Evolutionary conservation across 2,113 vertebrate species (phyloP), one percentile per base, ranked within the genome.

Genomic region (Podilymbus podiceps): DNA sequence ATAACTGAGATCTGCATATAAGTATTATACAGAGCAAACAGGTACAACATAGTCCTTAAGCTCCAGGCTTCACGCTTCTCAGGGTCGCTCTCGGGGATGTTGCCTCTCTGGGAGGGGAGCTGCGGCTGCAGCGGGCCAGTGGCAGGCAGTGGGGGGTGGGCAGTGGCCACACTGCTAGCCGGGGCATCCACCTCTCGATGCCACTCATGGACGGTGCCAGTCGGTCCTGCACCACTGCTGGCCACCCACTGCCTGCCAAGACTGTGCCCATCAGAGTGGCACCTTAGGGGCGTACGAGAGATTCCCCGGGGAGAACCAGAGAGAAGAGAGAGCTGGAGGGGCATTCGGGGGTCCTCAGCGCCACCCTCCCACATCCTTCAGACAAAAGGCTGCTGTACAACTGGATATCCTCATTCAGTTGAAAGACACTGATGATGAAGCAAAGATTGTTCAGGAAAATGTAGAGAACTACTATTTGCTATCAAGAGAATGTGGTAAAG

Each of bases 251-350:
- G 19, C 56, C 75, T 50, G 33, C 16, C 59, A 60, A 35, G 88
- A n/a, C 4, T n/a, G 12, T 28, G 46, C 18, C 40, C 35, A 4
- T 22, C 0, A 0, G 12, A 59, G 56, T 2, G 2, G 14, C 44
- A 19, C 55, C 58, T 42, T 24, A 42, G 78, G 42, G 49, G 53
- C 6, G 5, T 21, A 33, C 1, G 5, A 64, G 25, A 88, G 30
- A 75, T 22, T 18, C 5, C 9, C 8, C 2, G 1, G 25, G 11
- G 27, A 74, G 47, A 62, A 63, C 20, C 9, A 11, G 20, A 67
- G 27, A 56, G 47, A 44, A 0, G 1, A 60, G 22, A 55, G 13
- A 47, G 31, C 9, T 15, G 24, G 42, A 49, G 52, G 50, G 18
- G 52, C 46, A 23, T 38, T 16, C 23, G 5, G 15, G 8, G 16